Conservation (phyloP, 2,888 invertebrate species). For the Nowickia ferox region DNA sequence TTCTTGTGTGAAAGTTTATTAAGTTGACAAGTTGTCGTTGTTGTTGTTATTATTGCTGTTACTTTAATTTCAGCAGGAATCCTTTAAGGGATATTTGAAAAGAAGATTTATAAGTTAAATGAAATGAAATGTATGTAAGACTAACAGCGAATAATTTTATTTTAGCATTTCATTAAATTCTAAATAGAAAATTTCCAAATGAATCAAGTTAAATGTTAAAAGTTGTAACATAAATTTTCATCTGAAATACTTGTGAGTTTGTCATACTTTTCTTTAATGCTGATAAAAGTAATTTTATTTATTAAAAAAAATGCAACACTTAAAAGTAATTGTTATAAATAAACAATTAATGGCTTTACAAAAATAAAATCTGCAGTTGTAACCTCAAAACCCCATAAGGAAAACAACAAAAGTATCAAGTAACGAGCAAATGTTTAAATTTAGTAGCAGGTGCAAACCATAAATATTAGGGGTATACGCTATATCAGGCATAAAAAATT, state of each 20-base stretch:
- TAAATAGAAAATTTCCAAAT: neutral
- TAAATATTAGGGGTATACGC: neutral
- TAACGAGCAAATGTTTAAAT: slow-evolving; percentile 32
- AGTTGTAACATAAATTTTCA: too few relatives aligned
- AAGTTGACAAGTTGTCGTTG: slow-evolving; percentile 39
- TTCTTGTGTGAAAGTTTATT: slow-evolving; percentile 39
- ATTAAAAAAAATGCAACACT: neutral
- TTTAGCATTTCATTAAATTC: neutral
- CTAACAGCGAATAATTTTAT: neutral
- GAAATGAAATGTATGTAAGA: neutral
- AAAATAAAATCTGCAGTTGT: slow-evolving; percentile 29
- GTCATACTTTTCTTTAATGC: neutral
- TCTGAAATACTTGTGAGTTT: too few relatives aligned
- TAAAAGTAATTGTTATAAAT: slow-evolving; percentile 18
- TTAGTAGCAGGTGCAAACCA: slow-evolving; percentile 23
- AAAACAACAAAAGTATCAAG: slow-evolving; percentile 30
- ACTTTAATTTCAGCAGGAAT: neutral
- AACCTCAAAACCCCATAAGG: slow-evolving; percentile 33
- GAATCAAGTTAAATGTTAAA: neutral
- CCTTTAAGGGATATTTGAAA: neutral
- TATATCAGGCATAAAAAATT: too few relatives aligned
- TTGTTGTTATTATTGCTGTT: slow-evolving; percentile 25
- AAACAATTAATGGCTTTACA: slow-evolving; percentile 30
- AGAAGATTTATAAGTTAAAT: neutral
- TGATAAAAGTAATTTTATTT: slow-evolving; percentile 10